Evolutionary conservation across 2,113 vertebrate genomes (phyloP).

Genomic region (Mustelus asterias): DNA sequence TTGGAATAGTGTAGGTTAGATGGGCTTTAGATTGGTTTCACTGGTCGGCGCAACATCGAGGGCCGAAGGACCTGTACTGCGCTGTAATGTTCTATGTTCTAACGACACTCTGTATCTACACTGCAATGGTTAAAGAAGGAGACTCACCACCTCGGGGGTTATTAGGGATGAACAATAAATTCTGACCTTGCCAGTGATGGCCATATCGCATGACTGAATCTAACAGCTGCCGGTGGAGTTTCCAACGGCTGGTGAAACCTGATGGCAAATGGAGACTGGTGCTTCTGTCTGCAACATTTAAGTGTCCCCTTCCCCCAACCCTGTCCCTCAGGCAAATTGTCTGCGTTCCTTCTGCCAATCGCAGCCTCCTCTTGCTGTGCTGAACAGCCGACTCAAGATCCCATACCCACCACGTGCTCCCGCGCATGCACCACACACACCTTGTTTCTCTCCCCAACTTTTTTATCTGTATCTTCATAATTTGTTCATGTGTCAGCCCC

Average conservation of each 20-base stretch:
- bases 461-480: neutral
- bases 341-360: neutral
- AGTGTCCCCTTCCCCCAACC: neutral
- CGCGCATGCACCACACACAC: no score
- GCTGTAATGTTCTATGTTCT: no score
- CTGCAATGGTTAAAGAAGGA: neutral
- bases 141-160: neutral
- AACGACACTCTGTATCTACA: neutral
- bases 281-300: neutral
- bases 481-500: neutral
- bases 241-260: neutral
- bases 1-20: no score
- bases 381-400: neutral
- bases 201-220: no score
- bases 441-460: neutral
- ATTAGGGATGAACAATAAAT: neutral
- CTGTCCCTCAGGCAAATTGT: neutral
- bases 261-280: neutral
- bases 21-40: no score
- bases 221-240: neutral
- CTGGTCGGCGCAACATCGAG: no score
- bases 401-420: no score
- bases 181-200: neutral
- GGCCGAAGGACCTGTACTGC: no score
- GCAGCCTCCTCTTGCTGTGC: neutral